Evolutionary conservation across 2,888 invertebrate genomes (phyloP).

Genomic region (Neoscelio sp.): DNA sequence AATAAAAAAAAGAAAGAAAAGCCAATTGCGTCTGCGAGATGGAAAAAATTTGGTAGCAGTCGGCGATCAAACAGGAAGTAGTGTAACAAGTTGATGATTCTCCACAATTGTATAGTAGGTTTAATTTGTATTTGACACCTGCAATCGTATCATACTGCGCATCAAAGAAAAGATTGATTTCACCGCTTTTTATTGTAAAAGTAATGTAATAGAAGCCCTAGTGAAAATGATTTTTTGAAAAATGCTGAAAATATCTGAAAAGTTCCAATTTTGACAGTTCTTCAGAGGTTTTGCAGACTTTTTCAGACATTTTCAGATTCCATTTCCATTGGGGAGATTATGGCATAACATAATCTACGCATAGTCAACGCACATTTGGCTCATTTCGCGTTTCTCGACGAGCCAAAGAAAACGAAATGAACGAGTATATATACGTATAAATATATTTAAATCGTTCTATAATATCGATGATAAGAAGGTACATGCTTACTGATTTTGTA

Average conservation of each 20-base stretch:
- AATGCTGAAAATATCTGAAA: too few species aligned
- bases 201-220: conserved; percentile 8
- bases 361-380: conserved; percentile 56
- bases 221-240: too few species aligned
- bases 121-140: conserved; percentile 44
- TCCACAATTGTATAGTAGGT: conserved; percentile 53
- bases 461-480: conserved; percentile 53
- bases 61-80: conserved; percentile 36
- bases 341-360: conserved; percentile 37
- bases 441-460: conserved; percentile 64
- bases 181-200: conserved; percentile 46
- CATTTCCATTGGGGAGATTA: too few species aligned
- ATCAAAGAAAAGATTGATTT: conserved; percentile 38
- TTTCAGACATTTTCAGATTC: too few species aligned
- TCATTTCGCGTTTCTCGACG: conserved; percentile 34
- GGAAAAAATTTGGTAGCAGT: neutral
- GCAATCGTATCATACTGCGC: conserved; percentile 33
- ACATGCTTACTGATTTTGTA: conserved; percentile 62
- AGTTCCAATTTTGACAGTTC: too few species aligned
- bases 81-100: conserved; percentile 37
- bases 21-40: conserved; percentile 1
- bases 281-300: too few species aligned
- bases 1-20: neutral
- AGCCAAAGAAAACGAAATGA: conserved; percentile 34
- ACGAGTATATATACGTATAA: conserved; percentile 44